phyloP scores from a whole-genome alignment of 2,113 vertebrate genomes.

The Aptenodytes forsteri region DNA sequence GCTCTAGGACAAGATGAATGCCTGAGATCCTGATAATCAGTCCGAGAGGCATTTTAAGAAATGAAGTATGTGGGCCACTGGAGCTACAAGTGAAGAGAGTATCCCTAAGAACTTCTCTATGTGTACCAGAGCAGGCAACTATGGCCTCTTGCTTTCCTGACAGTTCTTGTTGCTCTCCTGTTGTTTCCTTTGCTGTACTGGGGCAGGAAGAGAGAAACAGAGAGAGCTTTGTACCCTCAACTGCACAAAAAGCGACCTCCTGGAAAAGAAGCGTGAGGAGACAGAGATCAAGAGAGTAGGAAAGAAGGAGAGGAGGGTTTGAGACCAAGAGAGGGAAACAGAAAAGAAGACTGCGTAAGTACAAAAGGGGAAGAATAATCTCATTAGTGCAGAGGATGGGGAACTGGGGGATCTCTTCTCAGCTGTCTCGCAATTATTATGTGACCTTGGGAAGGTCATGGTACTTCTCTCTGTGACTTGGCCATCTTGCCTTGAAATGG shows the following conservation, averaged over 20 bases:
- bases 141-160: not conserved
- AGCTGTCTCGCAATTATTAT: not conserved
- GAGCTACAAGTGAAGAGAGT: not conserved
- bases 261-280: not conserved
- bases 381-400: not conserved
- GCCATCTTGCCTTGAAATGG: slow-evolving; percentile 17
- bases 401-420: not conserved
- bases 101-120: not conserved
- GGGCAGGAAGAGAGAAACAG: not conserved
- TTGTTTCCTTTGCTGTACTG: not conserved
- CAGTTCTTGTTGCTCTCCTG: not conserved
- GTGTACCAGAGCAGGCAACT: not conserved
- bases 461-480: slow-evolving; percentile 1
- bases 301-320: fast-evolving
- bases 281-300: not conserved
- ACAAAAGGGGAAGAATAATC: not conserved
- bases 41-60: not conserved
- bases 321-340: not conserved
- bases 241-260: not conserved
- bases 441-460: not conserved
- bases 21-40: not conserved
- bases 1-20: not conserved
- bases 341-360: not conserved
- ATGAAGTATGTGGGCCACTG: not conserved
- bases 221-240: not conserved